Base-by-base conservation (phyloP, 2,113 vertebrate genomes). In the Ciconia maguari region DNA sequence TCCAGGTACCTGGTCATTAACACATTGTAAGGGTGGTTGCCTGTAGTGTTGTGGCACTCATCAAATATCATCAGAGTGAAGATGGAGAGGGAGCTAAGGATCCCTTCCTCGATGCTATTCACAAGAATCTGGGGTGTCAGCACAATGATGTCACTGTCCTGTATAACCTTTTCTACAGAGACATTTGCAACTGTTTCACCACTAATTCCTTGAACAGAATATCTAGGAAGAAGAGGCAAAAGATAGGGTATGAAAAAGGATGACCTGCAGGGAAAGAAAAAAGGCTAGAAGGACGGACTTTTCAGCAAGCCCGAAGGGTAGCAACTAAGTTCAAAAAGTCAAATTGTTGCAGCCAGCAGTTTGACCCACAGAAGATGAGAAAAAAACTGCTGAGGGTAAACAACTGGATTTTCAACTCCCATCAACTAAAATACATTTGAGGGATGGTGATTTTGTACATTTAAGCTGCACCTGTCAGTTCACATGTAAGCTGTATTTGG, bases 21-120 rank as follows among this genome's bases (percentile, higher is more conserved):
- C 52, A 98, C 84, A 65, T 97, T 99, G 87, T 98, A 99, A 10
- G 98, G 98, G 72, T 99, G 98, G 58, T 98, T 97, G 75, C 98
- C 98, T 2, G 65, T 97, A 7, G 98, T 98, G 81, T 99, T 98
- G 96, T 99, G 98, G 90, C 99, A 99, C 90, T 99, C 98, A 76
- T 99, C 98, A 94, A 99, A 98, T 95, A 99, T 97, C 94, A 99
- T 97, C 95, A 99, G 95, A 9, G 98, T 98, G 84, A 99, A 98
- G 72, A 98, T 16, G 27, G 98, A 97, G 25, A 99, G 95, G 7
- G 98, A 98, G 13, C 84, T 48, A 55, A 98, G 7, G 5, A 89
- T 94, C 42, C 96, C 94, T 10, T 83, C 74, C 38, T 96, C 75
- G 8, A 98, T 95, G 38, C 64, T 96, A 77, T 99, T 99, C 91